phyloP scores from a whole-genome alignment of 1,140 invertebrate genomes.

The Euwallacea similis region DNA sequence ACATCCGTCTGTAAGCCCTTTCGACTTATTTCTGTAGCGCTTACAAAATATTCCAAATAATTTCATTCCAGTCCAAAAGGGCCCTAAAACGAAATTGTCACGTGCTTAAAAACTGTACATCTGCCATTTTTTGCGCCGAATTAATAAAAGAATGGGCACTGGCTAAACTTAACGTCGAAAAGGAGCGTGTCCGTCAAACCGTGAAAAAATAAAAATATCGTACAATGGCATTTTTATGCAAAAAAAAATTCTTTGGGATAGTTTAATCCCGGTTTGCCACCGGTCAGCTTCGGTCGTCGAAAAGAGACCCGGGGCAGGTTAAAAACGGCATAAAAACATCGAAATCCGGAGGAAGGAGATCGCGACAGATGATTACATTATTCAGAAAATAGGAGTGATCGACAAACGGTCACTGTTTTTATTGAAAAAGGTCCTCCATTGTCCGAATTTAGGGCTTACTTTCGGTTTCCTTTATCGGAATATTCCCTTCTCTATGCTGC shows the following conservation, averaged over 20 bases:
- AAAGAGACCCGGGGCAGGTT: constrained; percentile 12
- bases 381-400: constrained; percentile 34
- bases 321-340: constrained; percentile 24
- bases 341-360: constrained; percentile 12
- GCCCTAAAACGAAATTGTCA: not conserved
- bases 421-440: constrained; percentile 34
- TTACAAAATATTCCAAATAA: too few species aligned
- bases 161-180: not conserved
- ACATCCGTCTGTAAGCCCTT: too few species aligned
- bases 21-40: too few species aligned
- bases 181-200: constrained; percentile 19
- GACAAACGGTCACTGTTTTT: constrained; percentile 34
- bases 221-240: not conserved
- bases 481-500: constrained; percentile 22
- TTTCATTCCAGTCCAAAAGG: too few species aligned
- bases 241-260: not conserved
- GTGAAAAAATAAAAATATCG: constrained; percentile 13
- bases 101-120: constrained; percentile 20
- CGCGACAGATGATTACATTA: constrained; percentile 32
- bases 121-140: constrained; percentile 13
- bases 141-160: constrained; percentile 12
- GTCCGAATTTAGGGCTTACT: constrained; percentile 26
- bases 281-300: constrained; percentile 15
- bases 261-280: constrained; percentile 17
- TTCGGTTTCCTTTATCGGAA: constrained; percentile 32